phyloP scores from a whole-genome alignment of 2,113 vertebrate species.

The Caretta caretta region DNA sequence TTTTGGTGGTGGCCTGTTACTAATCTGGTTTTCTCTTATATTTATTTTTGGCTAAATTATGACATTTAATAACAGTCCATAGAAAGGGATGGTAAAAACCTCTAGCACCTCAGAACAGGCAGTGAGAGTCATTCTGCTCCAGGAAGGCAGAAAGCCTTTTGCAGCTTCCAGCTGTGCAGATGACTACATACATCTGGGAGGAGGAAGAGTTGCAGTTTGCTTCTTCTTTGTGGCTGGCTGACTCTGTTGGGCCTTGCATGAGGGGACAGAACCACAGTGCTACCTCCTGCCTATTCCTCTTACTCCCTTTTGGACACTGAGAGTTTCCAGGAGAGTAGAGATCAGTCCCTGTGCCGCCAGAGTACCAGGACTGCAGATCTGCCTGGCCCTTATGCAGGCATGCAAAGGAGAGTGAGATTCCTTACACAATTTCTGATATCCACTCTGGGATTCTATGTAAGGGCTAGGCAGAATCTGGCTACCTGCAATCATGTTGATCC shows the following conservation, averaged over 20 bases:
- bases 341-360: background rate
- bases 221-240: background rate
- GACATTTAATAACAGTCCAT: background rate
- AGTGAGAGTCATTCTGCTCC: background rate
- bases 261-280: background rate
- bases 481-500: background rate
- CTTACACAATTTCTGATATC: background rate
- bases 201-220: background rate
- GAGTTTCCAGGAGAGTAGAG: background rate
- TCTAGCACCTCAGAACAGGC: background rate
- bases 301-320: background rate
- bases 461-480: background rate
- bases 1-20: background rate
- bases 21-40: background rate
- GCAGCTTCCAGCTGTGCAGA: background rate
- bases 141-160: rapidly evolving
- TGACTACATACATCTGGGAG: background rate
- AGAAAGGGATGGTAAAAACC: background rate
- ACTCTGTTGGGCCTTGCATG: background rate
- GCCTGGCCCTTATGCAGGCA: background rate
- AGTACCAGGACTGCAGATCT: rapidly evolving
- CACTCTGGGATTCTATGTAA: rapidly evolving
- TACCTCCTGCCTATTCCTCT: background rate
- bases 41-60: background rate
- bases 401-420: background rate